phyloP scores from a whole-genome alignment of 2,113 vertebrate genomes.

The Lonchura striata region DNA sequence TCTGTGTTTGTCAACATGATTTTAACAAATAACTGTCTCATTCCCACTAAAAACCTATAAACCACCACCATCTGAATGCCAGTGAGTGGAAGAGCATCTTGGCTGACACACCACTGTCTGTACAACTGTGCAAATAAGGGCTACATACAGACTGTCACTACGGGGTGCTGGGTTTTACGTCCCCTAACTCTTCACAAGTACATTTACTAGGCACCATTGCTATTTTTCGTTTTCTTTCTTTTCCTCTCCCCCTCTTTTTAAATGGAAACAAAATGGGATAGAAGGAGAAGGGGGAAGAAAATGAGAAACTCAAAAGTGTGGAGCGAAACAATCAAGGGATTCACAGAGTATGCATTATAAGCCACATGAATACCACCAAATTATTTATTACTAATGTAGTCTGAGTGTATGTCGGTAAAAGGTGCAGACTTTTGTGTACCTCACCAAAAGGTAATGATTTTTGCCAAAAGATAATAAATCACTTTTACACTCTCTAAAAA shows the following conservation, averaged over 20 bases:
- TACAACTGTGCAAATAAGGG: background rate
- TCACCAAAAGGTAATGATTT: background rate
- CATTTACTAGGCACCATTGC: background rate
- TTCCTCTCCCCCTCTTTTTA: background rate
- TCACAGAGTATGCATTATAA: background rate
- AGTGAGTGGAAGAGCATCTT: background rate
- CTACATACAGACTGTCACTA: background rate
- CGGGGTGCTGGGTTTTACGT: accelerated
- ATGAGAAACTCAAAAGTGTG: background rate
- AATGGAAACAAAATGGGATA: background rate
- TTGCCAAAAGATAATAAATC: background rate
- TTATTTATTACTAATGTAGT: background rate
- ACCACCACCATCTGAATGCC: background rate
- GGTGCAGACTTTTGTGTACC: background rate
- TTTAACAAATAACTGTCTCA: background rate
- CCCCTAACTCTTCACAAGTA: background rate
- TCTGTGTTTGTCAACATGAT: background rate
- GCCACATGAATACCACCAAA: background rate
- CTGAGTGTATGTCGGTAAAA: background rate
- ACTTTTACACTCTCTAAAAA: background rate
- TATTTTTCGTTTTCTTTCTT: no score
- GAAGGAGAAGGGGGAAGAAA: background rate
- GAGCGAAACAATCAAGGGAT: background rate
- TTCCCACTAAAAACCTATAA: background rate
- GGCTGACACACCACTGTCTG: background rate